Conservation (phyloP, 2,797 vertebrate species). For the Micropoecilia bifurca region DNA sequence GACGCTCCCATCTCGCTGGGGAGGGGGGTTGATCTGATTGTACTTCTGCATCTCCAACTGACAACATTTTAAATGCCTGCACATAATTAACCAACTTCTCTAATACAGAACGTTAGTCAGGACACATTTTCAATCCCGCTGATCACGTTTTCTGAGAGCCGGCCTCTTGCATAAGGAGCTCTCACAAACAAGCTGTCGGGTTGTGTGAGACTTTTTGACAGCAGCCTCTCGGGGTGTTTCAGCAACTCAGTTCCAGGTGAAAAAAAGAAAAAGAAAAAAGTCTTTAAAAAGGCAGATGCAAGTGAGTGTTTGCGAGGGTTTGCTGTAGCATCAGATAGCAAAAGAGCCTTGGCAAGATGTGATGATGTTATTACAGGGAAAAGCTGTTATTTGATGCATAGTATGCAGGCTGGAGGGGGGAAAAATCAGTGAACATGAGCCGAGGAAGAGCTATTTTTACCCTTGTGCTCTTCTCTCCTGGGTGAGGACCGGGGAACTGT, state of each 20-base stretch:
- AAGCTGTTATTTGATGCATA: conserved; percentile 69
- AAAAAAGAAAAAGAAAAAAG: conserved; percentile 30
- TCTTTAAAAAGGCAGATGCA: conserved; percentile 24
- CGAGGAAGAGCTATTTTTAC: conserved; percentile 78
- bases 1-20: conserved; percentile 4
- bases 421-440: conserved; percentile 44
- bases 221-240: conserved; percentile 22
- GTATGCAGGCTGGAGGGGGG: conserved; percentile 37
- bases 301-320: neutral
- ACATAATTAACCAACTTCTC: conserved; percentile 24
- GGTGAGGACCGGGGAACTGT: conserved; percentile 61
- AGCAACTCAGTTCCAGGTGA: conserved; percentile 16
- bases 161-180: neutral
- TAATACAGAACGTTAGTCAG: conserved; percentile 2
- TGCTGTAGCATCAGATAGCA: conserved; percentile 15
- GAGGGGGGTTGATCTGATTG: conserved; percentile 1
- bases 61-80: conserved; percentile 27
- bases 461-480: conserved; percentile 58
- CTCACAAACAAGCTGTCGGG: conserved; percentile 7
- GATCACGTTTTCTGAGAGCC: conserved; percentile 3
- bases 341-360: neutral
- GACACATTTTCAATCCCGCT: conserved; percentile 9
- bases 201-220: conserved; percentile 20
- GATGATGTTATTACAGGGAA: conserved; percentile 57
- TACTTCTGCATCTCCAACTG: conserved; percentile 30